Evolutionary conservation across 2,888 invertebrate genomes (phyloP), one percentile per base, ranked within the genome.

Genomic region (Fragum whitleyi): DNA sequence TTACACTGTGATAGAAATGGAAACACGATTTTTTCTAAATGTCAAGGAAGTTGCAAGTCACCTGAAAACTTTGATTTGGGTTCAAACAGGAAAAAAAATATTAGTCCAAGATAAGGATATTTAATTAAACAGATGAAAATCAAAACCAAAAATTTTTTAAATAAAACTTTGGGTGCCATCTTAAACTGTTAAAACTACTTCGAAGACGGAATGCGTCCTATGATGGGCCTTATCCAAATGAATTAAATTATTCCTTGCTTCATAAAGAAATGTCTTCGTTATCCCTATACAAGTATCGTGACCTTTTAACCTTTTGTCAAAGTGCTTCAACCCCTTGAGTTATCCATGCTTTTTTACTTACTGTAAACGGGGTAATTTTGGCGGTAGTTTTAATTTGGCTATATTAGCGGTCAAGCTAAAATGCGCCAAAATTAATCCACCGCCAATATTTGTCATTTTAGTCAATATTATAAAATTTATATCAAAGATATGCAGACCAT

Each of bases 1-100:
- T 7, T 84, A 84, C 51, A 69, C 51, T 42, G 76, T 81, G 5
- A 69, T 36, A 28, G 78, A 78, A 74, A 75, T 84, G 70, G 21
- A 36, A 19, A 7, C 29, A 1, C 28, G 16, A 6, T 70, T 76
- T 26, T 81, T 84, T 53, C 76, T 73, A 39, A 71, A 84, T 47
- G 80, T 83, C 23, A 84, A 81, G 26, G 1, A 57, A 3, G 7
- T 78, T 3, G 14, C 78, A 2, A 26, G 47, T 11, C 2, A 55
- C 19, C 81, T 2, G 62, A 75, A 75, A 75, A 79, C 47, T 76
- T 81, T 51, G 67, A 75, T 14, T 2, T 76, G 1, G 36, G 78
- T 73, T n/a, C 39, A n/a, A 67, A 84, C 1, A 72, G 29, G 26
- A 19, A 75, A 9, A 81, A 79, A 53, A 53, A 1, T 16, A 65